These are phyloP conservation scores for Diplodus puntazzo DNA, from an alignment of 2,797 vertebrate genomes.

Conservation along the genomic window DNA sequence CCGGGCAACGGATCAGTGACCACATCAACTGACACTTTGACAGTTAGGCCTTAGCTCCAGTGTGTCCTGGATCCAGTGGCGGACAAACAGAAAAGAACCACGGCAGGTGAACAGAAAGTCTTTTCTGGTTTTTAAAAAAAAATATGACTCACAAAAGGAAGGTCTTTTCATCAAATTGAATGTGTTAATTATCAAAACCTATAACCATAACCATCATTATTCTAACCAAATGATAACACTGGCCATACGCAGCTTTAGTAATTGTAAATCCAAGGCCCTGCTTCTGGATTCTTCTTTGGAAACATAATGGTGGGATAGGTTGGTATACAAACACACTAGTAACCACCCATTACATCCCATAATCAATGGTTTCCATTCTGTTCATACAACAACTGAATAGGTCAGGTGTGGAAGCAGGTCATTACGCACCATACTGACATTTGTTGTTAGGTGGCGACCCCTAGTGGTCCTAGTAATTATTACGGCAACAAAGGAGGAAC, in stretches of 20 bases:
- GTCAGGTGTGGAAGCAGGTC: too few species aligned
- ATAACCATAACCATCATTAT: neutral
- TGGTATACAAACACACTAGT: neutral
- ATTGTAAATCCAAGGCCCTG: neutral
- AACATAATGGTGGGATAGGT: neutral
- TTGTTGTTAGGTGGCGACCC: too few species aligned
- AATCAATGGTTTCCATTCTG: neutral
- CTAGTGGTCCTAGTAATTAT: too few species aligned
- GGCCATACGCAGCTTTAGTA: neutral
- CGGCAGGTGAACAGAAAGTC: too few species aligned
- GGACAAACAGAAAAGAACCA: neutral
- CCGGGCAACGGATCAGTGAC: neutral
- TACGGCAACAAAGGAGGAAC: too few species aligned
- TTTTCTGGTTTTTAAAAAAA: too few species aligned
- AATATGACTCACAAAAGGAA: too few species aligned
- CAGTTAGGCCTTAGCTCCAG: neutral
- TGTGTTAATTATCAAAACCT: neutral
- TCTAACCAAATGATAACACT: neutral
- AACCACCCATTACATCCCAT: neutral
- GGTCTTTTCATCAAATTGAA: neutral
- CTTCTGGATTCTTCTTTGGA: neutral
- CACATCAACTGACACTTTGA: neutral
- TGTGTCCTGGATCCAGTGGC: neutral
- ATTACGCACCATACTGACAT: too few species aligned
- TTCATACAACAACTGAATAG: too few species aligned